Evolutionary conservation across 2,797 vertebrate genomes (phyloP), one percentile per base, ranked within the genome.

Genomic region (Paedocypris micromegethes): DNA sequence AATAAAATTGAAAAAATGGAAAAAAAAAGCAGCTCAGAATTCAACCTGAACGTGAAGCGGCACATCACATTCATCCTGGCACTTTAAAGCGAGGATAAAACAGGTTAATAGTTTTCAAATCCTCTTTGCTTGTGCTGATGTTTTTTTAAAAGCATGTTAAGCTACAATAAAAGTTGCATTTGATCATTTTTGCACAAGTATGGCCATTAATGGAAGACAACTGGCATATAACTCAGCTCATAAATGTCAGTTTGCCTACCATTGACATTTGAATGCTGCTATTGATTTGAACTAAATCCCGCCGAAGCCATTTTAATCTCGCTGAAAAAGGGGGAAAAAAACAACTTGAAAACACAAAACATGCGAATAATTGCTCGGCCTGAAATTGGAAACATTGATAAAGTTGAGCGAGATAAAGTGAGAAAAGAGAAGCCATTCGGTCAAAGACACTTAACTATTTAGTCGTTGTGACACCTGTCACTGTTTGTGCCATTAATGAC

Each of bases 231-330:
- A 64, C 41, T 3, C 2, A 39, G 8, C 23, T 45, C 51, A 63
- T 63, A 70, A 70, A 70, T 63, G 68, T 63, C 46, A 57, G 8
- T 50, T 70, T 69, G 42, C 56, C 52, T 70, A 56, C 8, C 23
- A 56, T 39, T 62, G 68, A 70, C 59, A 70, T 70, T 70, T 70
- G 59, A 41, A 70, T 70, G 68, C 50, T 63, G 44, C 44, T 62
- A 50, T 56, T 70, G 45, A 56, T 44, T 63, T 63, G 40, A 57
- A 56, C 50, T 50, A 43, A 70, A 38, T 57, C 9, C 8, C n/a
- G 23, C 23, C 6, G 61, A 70, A 56, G 40, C 45, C 67, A 62
- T 56, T 69, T 62, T 37, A 62, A 62, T 46, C 44, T 60, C 3
- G 5, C 50, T 46, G 58, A 60, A 42, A 37, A 68, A 54, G 23